Base-by-base conservation (phyloP, 1,140 invertebrate species). In the Leptinotarsa undecemlineata region DNA sequence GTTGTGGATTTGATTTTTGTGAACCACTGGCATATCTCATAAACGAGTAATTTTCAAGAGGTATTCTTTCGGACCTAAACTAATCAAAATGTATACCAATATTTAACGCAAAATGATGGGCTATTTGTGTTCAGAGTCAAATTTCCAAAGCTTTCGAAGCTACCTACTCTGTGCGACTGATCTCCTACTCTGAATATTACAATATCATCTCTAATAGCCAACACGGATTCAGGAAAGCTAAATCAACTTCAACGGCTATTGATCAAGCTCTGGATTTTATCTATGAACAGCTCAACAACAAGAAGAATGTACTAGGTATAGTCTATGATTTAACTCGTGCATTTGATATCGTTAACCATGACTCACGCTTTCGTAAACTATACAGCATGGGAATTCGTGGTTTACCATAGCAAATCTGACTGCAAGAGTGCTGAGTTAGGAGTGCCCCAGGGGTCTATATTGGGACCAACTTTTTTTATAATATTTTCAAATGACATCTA, bases 21-120 rank as follows among this genome's bases (percentile, higher is more conserved):
- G 62, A 63, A 63, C 62, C 62, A 63, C 62, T 63, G 62, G 21
- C 62, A 19, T 63, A 63, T 63, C 62, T 63, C 62, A 63, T 63
- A 63, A 63, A 63, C 3, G 62, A 23, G 14, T 63, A 3, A 17
- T 63, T 63, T 51, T 14, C 48, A 14, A 51, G 48, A 14, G 48
- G 48, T 51, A 51, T 51, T 3, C 3, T 63, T 63, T 13, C 6
- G 62, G 62, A 63, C 62, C 62, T 23, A 23, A 23, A 23, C 3
- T 4, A 23, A 23, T 23, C 23, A 4, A 23, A 23, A 23, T 23
- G 3, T 21, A 63, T 63, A 63, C 62, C 62, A 63, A 63, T 63
- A 63, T 63, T 63, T 19, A 63, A 63, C 62, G 8, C 14, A 63
- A 63, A 6, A 63, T 63, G 14, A 21, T 63, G 62, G 8, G 62